A percentile compares a stretch with the other conserved stretches of the same genome.
These are phyloP conservation scores for Hermetia illucens DNA, from an alignment of 1,140 invertebrate species.

Conservation along the genomic window DNA sequence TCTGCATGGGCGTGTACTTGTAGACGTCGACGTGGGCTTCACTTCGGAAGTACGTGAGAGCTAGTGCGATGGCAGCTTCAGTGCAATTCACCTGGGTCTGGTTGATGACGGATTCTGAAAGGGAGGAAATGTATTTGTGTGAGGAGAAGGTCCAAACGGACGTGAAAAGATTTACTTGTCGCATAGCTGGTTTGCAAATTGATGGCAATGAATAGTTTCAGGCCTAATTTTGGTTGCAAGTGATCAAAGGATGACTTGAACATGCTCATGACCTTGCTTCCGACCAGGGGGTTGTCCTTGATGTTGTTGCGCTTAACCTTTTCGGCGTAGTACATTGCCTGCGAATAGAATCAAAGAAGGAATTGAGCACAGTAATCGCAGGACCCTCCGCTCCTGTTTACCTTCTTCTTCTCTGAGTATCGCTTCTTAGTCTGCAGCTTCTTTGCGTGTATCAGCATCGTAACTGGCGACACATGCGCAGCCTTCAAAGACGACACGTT, in stretches of 20 bases:
- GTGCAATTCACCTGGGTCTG: conserved; percentile 8
- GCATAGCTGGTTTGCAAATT: not conserved
- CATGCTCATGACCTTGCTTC: not conserved
- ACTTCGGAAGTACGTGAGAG: conserved; percentile 19
- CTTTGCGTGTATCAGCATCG: too few species aligned
- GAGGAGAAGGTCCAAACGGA: not conserved
- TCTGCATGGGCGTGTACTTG: conserved; percentile 13
- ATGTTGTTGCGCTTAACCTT: not conserved
- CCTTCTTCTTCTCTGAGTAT: not conserved
- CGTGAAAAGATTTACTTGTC: not conserved
- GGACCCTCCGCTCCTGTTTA: not conserved
- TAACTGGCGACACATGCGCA: too few species aligned
- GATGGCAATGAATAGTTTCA: not conserved
- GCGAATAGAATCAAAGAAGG: too few species aligned
- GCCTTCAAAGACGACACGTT: too few species aligned
- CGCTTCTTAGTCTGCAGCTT: too few species aligned
- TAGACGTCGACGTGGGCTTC: conserved; percentile 15
- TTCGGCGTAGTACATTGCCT: not conserved
- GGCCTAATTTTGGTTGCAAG: not conserved
- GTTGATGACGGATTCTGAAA: conserved; percentile 8
- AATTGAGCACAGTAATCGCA: not conserved
- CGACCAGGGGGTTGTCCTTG: not conserved
- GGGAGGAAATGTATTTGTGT: not conserved
- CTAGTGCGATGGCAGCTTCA: conserved; percentile 19
- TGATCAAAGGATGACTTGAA: not conserved